A percentile compares a stretch with the other conserved stretches of the same genome.
Conservation (phyloP, 2,888 invertebrate species). For the Folsomia candida region DNA sequence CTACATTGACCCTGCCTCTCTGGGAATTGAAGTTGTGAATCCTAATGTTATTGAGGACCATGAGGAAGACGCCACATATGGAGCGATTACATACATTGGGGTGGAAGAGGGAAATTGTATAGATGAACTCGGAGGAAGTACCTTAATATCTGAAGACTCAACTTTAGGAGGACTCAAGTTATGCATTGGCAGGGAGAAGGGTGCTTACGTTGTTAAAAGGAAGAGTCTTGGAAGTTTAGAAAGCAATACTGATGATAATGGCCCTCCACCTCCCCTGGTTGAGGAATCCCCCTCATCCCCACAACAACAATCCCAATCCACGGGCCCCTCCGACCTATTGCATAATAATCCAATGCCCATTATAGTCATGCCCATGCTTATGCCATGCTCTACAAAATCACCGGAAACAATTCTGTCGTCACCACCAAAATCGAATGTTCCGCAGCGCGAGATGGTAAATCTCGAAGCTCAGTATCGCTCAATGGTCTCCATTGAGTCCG, state of each 20-base stretch:
- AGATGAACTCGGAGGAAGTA: neutral
- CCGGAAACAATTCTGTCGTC: neutral
- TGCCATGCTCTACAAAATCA: neutral
- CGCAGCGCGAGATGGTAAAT: neutral
- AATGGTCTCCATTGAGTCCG: slow-evolving; percentile 8
- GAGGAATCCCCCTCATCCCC: too few species aligned
- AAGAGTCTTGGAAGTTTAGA: neutral
- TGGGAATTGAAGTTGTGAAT: neutral
- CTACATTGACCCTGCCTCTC: slow-evolving; percentile 23
- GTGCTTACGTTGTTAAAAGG: neutral
- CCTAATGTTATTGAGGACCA: neutral
- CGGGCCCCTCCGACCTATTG: too few species aligned
- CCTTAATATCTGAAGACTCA: too few species aligned
- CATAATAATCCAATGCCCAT: too few species aligned
- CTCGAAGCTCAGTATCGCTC: neutral
- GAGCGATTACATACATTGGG: neutral
- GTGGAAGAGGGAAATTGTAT: neutral
- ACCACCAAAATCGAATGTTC: neutral
- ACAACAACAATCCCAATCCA: too few species aligned
- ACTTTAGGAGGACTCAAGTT: too few species aligned
- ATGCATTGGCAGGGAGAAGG: neutral
- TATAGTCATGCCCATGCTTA: neutral
- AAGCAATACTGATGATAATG: neutral
- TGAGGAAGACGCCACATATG: neutral
- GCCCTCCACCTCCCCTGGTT: neutral